These are phyloP conservation scores for Caenorhabditis tropicalis DNA, from an alignment of 1,140 invertebrate species.

Conservation along the genomic window DNA sequence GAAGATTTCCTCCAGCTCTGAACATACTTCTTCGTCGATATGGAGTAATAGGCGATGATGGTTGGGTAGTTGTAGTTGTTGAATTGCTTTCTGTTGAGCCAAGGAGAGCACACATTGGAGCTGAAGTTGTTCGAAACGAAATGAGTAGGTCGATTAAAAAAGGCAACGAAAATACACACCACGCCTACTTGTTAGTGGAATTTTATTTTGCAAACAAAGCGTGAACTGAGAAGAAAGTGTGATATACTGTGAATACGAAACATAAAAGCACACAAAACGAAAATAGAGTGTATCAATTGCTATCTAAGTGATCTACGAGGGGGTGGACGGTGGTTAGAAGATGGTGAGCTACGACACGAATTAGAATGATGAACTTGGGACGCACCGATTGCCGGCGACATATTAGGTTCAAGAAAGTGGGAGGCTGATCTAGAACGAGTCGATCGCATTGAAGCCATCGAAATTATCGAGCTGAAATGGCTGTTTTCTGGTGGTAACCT, in stretches of 20 bases:
- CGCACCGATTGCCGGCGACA: conserved; percentile 49
- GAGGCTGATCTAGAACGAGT: conserved; percentile 43
- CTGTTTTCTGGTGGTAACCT: background rate
- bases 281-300: background rate
- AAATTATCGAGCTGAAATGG: conserved; percentile 53
- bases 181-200: background rate
- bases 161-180: background rate
- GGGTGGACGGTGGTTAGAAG: conserved; percentile 4
- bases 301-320: conserved; percentile 40
- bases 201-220: background rate
- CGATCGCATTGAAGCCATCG: conserved; percentile 53
- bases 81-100: conserved; percentile 30
- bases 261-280: background rate
- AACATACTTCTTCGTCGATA: conserved; percentile 46
- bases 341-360: conserved; percentile 28
- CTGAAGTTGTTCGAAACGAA: background rate
- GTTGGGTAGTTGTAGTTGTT: conserved; percentile 11
- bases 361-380: conserved; percentile 16
- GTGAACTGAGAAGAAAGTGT: background rate
- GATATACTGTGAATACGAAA: background rate
- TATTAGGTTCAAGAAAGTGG: conserved; percentile 44
- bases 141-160: background rate
- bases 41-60: conserved; percentile 35
- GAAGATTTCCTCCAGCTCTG: background rate
- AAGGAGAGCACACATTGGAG: conserved; percentile 26